phyloP scores from a whole-genome alignment of 2,113 vertebrate species.

The Trichechus manatus region DNA sequence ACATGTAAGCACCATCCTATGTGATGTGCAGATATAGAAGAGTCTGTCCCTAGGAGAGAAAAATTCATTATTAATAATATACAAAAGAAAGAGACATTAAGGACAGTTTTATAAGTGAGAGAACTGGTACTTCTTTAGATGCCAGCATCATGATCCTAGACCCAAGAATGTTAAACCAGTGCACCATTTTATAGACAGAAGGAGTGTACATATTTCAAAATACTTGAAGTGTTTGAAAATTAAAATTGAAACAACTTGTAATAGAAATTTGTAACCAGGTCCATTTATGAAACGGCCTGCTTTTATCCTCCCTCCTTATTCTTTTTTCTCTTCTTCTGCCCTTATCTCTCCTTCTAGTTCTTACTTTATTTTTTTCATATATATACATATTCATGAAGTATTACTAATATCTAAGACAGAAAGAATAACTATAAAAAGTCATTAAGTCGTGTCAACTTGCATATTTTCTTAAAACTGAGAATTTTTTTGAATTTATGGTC shows the following conservation, averaged over 20 bases:
- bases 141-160: background rate
- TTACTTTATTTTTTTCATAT: background rate
- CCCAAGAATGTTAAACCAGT: background rate
- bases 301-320: background rate
- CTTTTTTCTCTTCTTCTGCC: background rate
- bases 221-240: background rate
- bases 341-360: background rate
- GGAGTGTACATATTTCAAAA: accelerated
- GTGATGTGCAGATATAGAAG: constrained; percentile 20
- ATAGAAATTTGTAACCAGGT: background rate
- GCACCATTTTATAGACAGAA: constrained; percentile 30
- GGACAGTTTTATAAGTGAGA: constrained; percentile 45
- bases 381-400: background rate
- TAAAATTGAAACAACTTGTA: constrained; percentile 54
- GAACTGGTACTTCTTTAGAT: background rate
- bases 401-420: background rate
- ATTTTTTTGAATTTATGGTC: constrained; percentile 17
- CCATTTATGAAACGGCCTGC: background rate
- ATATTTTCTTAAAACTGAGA: background rate
- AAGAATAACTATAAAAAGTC: background rate
- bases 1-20: background rate
- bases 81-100: background rate
- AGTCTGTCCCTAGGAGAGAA: background rate
- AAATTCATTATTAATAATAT: constrained; percentile 40
- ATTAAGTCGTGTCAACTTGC: background rate